Conservation (phyloP, 1,140 invertebrate genomes). For the Bombus cullumanus region DNA sequence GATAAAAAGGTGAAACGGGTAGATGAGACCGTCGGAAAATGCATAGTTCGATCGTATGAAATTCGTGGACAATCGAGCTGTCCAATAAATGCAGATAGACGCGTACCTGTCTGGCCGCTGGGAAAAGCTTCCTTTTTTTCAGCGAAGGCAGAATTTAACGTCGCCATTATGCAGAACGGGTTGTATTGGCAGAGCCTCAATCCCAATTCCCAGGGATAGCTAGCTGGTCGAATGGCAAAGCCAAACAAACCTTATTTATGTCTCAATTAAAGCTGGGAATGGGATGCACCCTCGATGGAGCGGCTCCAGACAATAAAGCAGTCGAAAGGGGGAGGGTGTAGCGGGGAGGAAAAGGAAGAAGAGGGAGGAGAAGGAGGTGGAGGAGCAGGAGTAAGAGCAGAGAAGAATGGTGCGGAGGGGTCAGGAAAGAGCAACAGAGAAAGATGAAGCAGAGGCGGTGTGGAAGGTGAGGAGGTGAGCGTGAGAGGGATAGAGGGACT, state of each 20-base stretch:
- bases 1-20: background rate
- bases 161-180: conserved; percentile 82
- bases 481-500: conserved; percentile 51
- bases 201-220: conserved; percentile 81
- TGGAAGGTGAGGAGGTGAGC: conserved; percentile 57
- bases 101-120: conserved; percentile 42
- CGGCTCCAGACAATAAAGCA: conserved; percentile 83
- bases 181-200: conserved; percentile 82
- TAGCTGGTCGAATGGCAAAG: conserved; percentile 78
- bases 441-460: conserved; percentile 45
- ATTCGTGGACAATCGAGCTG: conserved; percentile 45
- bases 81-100: conserved; percentile 54
- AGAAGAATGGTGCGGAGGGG: conserved; percentile 72
- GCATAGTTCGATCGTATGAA: conserved; percentile 36
- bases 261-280: conserved; percentile 83
- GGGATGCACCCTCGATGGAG: conserved; percentile 83
- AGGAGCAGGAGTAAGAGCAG: conserved; percentile 73
- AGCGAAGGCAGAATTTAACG: conserved; percentile 78
- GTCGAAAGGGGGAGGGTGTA: conserved; percentile 72
- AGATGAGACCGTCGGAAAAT: conserved; percentile 6
- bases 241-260: conserved; percentile 84
- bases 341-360: conserved; percentile 45
- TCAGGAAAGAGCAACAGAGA: conserved; percentile 38
- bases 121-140: conserved; percentile 46
- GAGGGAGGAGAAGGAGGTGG: conserved; percentile 46